Conservation (phyloP, 1,140 invertebrate species). For the Sinonovacula constricta region DNA sequence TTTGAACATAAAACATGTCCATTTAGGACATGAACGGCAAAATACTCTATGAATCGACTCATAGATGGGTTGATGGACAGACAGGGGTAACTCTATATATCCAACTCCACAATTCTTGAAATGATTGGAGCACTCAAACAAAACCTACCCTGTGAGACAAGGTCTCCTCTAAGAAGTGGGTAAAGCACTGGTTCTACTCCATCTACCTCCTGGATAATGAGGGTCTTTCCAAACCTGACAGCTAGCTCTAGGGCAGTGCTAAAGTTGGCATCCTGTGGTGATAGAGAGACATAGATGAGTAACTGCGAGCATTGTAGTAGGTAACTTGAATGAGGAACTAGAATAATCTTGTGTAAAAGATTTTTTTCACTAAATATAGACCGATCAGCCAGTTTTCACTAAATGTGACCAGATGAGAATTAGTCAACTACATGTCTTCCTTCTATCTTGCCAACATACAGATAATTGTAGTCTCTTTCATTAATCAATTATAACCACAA, state of each 20-base stretch:
- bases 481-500: too few species aligned
- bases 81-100: not conserved
- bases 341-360: too few species aligned
- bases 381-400: too few species aligned
- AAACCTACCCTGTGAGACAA: slow-evolving; percentile 81
- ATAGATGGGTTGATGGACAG: not conserved
- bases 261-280: slow-evolving; percentile 85
- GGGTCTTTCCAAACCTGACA: slow-evolving; percentile 93
- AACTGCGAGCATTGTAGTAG: not conserved
- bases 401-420: too few species aligned
- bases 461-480: too few species aligned
- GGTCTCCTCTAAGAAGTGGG: slow-evolving; percentile 84
- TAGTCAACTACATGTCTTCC: too few species aligned
- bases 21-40: not conserved
- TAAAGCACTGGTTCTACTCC: slow-evolving; percentile 84
- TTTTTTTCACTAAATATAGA: too few species aligned
- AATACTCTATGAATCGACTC: not conserved
- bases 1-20: too few species aligned
- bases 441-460: too few species aligned
- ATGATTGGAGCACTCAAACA: not conserved
- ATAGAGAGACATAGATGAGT: not conserved
- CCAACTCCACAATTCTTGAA: not conserved
- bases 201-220: slow-evolving; percentile 91
- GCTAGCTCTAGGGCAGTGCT: slow-evolving; percentile 91
- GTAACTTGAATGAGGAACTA: too few species aligned